A percentile compares a stretch with the other conserved stretches of the same genome.
Evolutionary conservation across 2,888 invertebrate genomes (phyloP).

Genomic region (Lasius fuliginosus): DNA sequence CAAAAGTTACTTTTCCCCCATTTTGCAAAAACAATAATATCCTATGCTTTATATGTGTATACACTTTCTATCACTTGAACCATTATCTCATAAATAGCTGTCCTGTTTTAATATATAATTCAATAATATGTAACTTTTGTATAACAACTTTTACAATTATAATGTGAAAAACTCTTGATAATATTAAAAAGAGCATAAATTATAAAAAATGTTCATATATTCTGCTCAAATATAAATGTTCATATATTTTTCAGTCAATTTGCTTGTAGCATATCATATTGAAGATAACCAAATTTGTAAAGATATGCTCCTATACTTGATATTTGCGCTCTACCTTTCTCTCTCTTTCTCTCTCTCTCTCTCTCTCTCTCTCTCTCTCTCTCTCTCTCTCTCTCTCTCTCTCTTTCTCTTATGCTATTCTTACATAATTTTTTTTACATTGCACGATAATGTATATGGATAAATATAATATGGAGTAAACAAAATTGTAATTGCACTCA

Average conservation of each 20-base stretch:
- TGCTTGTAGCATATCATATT: slow-evolving; percentile 29
- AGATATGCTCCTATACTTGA: slow-evolving; percentile 10
- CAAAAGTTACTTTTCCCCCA: slow-evolving; percentile 26
- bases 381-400: neutral
- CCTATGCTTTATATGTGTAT: slow-evolving; percentile 29
- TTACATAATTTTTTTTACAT: slow-evolving; percentile 33
- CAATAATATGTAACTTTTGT: slow-evolving; percentile 22
- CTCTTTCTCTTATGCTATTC: slow-evolving; percentile 8
- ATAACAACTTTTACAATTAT: slow-evolving; percentile 3
- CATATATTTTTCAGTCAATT: slow-evolving; percentile 38
- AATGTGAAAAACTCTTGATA: slow-evolving; percentile 57
- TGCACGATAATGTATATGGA: slow-evolving; percentile 39
- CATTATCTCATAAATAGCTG: slow-evolving; percentile 63
- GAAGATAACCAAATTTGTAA: slow-evolving; percentile 23
- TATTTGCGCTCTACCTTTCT: neutral
- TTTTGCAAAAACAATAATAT: slow-evolving; percentile 43
- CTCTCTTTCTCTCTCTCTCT: neutral
- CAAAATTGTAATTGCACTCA: slow-evolving; percentile 37
- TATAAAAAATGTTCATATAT: slow-evolving; percentile 57
- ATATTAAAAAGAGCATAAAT: slow-evolving; percentile 57
- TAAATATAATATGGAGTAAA: slow-evolving; percentile 63
- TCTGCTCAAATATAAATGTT: slow-evolving; percentile 60
- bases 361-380: neutral
- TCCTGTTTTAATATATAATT: slow-evolving; percentile 56
- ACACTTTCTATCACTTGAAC: slow-evolving; percentile 64